Percentiles rank a stretch among this genome's conserved stretches.
These are phyloP conservation scores for Phalangium opilio DNA, from an alignment of 2,888 invertebrate species.

Conservation along the genomic window DNA sequence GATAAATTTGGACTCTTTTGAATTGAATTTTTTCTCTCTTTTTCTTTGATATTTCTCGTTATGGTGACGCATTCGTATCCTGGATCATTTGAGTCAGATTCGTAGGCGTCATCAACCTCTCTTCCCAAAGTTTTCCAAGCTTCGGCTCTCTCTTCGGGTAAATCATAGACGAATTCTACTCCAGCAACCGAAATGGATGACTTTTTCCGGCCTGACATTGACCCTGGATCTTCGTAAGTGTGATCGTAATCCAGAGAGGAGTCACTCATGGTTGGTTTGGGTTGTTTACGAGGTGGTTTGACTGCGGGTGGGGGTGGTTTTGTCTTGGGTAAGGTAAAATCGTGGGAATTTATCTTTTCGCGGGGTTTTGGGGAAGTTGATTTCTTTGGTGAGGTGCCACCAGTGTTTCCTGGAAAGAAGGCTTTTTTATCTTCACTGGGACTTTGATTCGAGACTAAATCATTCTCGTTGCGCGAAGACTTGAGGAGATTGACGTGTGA, in stretches of 20 bases:
- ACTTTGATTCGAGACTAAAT: background rate
- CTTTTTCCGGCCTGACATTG: background rate
- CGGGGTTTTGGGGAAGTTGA: background rate
- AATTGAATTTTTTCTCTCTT: background rate
- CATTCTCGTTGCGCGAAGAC: background rate
- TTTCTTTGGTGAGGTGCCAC: background rate
- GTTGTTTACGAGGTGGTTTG: conserved; percentile 15
- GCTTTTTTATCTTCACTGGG: background rate
- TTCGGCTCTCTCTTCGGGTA: conserved; percentile 1
- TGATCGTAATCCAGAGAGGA: background rate
- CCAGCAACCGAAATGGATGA: background rate
- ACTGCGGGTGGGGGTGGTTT: conserved; percentile 6
- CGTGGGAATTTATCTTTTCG: background rate
- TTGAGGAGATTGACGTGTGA: conserved; percentile 9
- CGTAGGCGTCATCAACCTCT: background rate
- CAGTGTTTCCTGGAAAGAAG: background rate
- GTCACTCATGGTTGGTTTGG: background rate
- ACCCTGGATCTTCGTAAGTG: background rate
- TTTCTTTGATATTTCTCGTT: background rate
- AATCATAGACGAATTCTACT: conserved; percentile 1
- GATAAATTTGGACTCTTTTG: background rate
- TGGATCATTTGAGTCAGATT: background rate
- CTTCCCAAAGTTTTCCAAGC: background rate
- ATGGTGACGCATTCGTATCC: conserved; percentile 1
- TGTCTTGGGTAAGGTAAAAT: background rate